Evolutionary conservation across 2,888 invertebrate species (phyloP), one percentile per base, ranked within the genome.

Genomic region (Protodeltote pygarga): DNA sequence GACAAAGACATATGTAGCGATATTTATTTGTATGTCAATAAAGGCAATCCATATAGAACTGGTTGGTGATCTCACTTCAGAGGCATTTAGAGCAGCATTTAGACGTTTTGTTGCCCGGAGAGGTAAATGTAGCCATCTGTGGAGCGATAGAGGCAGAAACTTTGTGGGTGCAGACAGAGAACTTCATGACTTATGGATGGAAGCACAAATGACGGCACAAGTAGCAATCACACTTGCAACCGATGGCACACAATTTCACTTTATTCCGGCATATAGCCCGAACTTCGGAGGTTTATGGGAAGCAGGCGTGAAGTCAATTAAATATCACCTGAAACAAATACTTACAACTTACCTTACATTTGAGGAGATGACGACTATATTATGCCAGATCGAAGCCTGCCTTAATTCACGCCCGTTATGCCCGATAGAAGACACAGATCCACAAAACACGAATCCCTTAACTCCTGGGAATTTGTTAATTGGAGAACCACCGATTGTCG

Each of bases 381-480:
- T 29, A 2, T 29, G 15, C 3, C 16, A 29, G 4, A 16, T 29
- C 1, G 29, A 29, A 16, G 16, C 29, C 13, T 29, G 16, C 9
- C 14, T 27, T 2, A 27, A 27, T 14, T 27, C 27, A 2, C 27
- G 27, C 14, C 27, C 27, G 1, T 8, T 29, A 9, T 29, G 37
- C 9, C 37, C 28, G 5, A 19, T 17, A 9, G 27, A 28, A 17
- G 27, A 27, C 27, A 15, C 4, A 6, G 25, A 35, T 3, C n/a
- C 23, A 6, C 20, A 37, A 6, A 37, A 27, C 11, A 1, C 20
- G 14, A 2, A 13, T 1, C 23, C 23, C 6, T 15, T 39, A 1
- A 38, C 28, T 14, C 37, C 37, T 27, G 37, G 37, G 3, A 19
- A 27, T 15, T 37, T 37, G 3, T 15, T 28, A 6, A 38, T 29